phyloP scores from a whole-genome alignment of 2,113 vertebrate genomes.

The Lepus americanus region DNA sequence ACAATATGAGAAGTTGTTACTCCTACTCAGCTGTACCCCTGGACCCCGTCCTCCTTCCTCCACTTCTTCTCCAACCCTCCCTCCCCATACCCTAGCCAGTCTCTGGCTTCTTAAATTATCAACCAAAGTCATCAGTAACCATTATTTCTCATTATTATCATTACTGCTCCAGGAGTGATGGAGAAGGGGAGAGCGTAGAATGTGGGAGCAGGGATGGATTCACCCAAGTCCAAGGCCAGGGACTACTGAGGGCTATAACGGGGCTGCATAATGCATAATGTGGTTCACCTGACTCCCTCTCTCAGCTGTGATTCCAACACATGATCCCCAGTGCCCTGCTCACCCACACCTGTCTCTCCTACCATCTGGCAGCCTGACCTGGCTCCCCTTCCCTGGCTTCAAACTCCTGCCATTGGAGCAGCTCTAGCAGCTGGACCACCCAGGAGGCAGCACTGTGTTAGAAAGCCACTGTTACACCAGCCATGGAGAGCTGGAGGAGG shows the following conservation, averaged over 20 bases:
- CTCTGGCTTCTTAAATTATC: background rate
- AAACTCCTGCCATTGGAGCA: constrained; percentile 10
- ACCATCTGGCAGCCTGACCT: constrained; percentile 54
- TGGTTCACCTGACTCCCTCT: constrained; percentile 53
- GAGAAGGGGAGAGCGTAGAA: background rate
- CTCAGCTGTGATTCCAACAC: background rate
- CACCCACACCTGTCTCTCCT: background rate
- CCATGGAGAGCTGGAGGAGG: background rate
- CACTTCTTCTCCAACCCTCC: too few species aligned
- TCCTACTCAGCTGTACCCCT: too few species aligned
- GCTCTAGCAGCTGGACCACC: background rate
- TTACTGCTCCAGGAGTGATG: background rate
- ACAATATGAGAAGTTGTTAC: too few species aligned
- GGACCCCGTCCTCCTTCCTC: too few species aligned
- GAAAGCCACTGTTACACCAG: background rate
- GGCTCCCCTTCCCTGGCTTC: constrained; percentile 43
- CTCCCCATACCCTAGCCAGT: too few species aligned
- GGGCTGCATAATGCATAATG: background rate
- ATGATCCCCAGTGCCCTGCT: constrained; percentile 38
- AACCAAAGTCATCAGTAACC: background rate
- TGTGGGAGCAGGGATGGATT: background rate
- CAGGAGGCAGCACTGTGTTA: background rate
- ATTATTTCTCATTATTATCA: background rate
- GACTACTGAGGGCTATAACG: background rate
- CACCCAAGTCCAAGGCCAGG: background rate